phyloP scores from a whole-genome alignment of 92 coral and sea anemone genomes.

The Diadumene lineata region DNA sequence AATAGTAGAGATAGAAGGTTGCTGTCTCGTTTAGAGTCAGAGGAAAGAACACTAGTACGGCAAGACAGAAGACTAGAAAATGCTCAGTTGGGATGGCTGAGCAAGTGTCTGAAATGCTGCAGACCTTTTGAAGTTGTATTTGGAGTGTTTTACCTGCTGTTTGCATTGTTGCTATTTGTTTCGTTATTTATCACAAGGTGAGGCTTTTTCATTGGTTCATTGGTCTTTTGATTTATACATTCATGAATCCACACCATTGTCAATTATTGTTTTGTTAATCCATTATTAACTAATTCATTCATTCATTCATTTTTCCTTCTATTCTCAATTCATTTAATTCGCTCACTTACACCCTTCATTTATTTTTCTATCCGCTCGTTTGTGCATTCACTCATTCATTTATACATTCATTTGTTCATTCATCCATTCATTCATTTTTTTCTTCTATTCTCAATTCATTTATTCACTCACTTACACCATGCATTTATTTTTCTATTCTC shows the following conservation, averaged over 20 bases:
- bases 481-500: too few species aligned
- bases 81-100: constrained; percentile 84
- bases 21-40: constrained; percentile 76
- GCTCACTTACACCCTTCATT: not conserved
- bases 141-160: constrained; percentile 74
- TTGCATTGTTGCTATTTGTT: constrained; percentile 78
- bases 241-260: not conserved
- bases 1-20: constrained; percentile 65
- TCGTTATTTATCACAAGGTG: constrained; percentile 90
- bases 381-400: too few species aligned
- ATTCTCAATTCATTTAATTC: not conserved
- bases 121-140: constrained; percentile 94
- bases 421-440: not conserved
- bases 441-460: not conserved
- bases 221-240: not conserved
- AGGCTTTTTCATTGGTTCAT: not conserved
- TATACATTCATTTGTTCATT: not conserved
- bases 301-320: not conserved
- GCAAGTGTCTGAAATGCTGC: constrained; percentile 78
- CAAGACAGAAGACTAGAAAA: constrained; percentile 72
- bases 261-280: not conserved
- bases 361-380: not conserved
- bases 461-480: not conserved
- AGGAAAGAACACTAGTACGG: constrained; percentile 64
- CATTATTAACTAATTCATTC: not conserved